Conservation (phyloP, 2,797 vertebrate genomes). For the Sternotherus odoratus region DNA sequence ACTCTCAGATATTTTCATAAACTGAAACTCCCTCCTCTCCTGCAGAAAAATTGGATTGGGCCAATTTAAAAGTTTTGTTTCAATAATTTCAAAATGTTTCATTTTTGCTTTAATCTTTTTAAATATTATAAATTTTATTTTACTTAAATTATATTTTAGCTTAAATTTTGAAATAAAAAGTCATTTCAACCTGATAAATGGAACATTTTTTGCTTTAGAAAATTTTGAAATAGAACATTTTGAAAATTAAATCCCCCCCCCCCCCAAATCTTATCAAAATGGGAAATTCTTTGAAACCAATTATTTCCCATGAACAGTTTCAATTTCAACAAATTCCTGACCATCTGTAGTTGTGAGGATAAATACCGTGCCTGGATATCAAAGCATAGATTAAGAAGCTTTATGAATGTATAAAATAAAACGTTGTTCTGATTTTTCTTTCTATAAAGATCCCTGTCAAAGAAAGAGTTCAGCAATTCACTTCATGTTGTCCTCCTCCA, state of each 20-base stretch:
- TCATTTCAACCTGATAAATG: background rate
- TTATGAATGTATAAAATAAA: background rate
- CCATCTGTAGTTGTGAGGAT: background rate
- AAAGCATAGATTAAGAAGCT: background rate
- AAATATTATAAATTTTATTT: background rate
- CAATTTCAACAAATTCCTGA: background rate
- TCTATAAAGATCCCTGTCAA: background rate
- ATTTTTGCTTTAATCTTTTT: background rate
- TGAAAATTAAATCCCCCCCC: too few species aligned
- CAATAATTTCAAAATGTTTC: background rate
- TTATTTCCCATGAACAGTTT: background rate
- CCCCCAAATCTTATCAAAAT: background rate
- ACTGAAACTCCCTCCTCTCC: background rate
- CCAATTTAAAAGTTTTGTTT: background rate
- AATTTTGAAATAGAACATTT: background rate
- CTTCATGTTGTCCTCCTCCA: background rate
- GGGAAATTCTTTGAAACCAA: background rate
- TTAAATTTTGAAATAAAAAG: background rate
- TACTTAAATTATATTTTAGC: background rate
- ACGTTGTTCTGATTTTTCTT: background rate
- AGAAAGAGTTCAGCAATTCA: background rate
- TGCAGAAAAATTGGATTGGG: background rate
- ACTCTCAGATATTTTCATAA: background rate
- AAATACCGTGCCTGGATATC: background rate
- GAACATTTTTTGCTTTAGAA: background rate